Evolutionary conservation across 1,140 invertebrate genomes (phyloP), one percentile per base, ranked within the genome.

Genomic region (Hylaeus volcanicus): DNA sequence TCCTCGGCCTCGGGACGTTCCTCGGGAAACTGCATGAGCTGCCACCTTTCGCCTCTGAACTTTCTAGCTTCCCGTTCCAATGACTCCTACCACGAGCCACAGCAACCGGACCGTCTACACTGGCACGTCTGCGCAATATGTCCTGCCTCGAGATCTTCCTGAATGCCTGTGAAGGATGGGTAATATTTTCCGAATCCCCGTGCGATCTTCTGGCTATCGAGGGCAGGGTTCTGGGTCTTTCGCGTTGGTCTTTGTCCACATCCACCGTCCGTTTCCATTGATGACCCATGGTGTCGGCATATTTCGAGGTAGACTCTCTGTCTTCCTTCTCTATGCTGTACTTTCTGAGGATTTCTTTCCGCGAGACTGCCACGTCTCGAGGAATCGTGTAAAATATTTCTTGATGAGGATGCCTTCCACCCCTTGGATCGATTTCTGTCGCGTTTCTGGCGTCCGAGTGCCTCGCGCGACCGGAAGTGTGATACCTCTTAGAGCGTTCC

Each of bases 111-210:
- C 43, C 81, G 80, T 90, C 89, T n/a, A 89, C 65, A 74, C 88
- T 91, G 0, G 88, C 88, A 26, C 89, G 78, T 48, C 91, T 86
- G 12, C 89, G 89, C 1, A 93, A 56, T 41, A 93, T 93, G 26
- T 93, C 90, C 64, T 92, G 92, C 1, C 92, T 79, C 0, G 92
- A 93, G 64, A 93, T 78, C 26, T 79, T 85, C 45, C 75, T 85
- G 69, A 78, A 43, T 41, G 73, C 56, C 37, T 79, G 76, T 9
- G 78, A 6, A 39, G 79, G 4, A 15, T 79, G 77, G 26, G 26
- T 26, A 39, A 58, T 63, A 71, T 85, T 83, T 45, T 12, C 53
- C 58, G 2, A 1, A 2, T 86, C 78, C 5, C 72, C 86, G 15
- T 81, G 82, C 1, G 74, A 71, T 60, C 74, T 80, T 51, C 53